Base-by-base conservation (phyloP, 2,888 invertebrate species). In the Drosophila austrosaltans region DNA sequence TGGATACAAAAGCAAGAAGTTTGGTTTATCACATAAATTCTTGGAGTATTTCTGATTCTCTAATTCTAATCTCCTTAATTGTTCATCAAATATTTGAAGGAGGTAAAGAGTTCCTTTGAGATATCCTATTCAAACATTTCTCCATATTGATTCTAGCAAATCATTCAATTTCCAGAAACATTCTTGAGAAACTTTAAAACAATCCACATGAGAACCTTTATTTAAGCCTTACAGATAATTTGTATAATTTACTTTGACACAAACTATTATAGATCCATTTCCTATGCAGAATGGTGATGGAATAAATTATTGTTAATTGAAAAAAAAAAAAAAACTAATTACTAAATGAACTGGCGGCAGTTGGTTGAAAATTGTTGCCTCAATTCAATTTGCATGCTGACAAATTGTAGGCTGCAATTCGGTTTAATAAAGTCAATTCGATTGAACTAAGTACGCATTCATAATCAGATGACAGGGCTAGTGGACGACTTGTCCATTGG, bases 341-440 rank as follows among this genome's bases (percentile, higher is more conserved):
- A 48, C 48, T 30, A 22, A 64, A 30, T 61, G 57, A 72, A 77
- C 61, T 63, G 69, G 25, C 60, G 69, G 25, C 60, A 71, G 62
- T 44, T 71, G 69, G 74, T 66, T 68, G 62, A 16, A 67, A 66
- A 66, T 66, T 62, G 48, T 59, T 20, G 36, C 39, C 63, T 63
- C 57, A 64, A 61, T 44, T 60, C 63, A 32, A 81, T 81, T 83
- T 70, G 63, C 77, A 84, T 89, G 61, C 25, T 48, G 63, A 68
- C 73, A 78, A 69, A 65, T 68, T 78, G 69, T 62, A 48, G 59
- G 25, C 36, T 36, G 22, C 65, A 58, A 65, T 74, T 57, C 25
- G 40, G 54, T 36, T 44, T 60, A 66, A 69, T 68, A 63, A 30
- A 64, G 63, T 66, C 63, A 65, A 69, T 57, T 72, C 61, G 75